These are phyloP conservation scores for Mesopsocus fuscifrons DNA, from an alignment of 2,888 invertebrate species.

Conservation along the genomic window DNA sequence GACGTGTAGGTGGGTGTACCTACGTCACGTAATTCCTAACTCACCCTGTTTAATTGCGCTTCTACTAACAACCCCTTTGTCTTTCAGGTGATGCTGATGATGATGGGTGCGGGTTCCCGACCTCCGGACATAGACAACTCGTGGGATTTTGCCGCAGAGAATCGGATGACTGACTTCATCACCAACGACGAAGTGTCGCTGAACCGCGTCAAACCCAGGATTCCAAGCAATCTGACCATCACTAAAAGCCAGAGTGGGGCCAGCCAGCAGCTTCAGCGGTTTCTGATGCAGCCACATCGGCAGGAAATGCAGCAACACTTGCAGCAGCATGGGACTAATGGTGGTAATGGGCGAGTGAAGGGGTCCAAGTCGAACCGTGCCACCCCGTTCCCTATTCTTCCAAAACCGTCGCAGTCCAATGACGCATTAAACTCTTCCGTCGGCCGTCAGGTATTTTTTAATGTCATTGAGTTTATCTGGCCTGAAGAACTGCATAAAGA, in stretches of 20 bases:
- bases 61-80: too few species aligned
- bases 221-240: not conserved
- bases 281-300: conserved; percentile 7
- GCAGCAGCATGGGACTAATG: conserved; percentile 9
- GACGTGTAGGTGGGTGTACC: too few species aligned
- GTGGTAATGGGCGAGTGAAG: conserved; percentile 16
- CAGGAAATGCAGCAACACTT: conserved; percentile 14
- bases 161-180: conserved; percentile 6
- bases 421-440: not conserved
- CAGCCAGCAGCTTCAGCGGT: conserved; percentile 7
- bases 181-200: conserved; percentile 7
- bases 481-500: too few species aligned
- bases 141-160: conserved; percentile 14
- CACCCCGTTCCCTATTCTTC: conserved; percentile 25
- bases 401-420: conserved; percentile 21
- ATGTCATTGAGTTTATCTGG: too few species aligned
- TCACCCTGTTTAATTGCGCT: too few species aligned
- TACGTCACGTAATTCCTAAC: too few species aligned
- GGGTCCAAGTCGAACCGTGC: conserved; percentile 20
- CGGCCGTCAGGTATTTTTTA: not conserved
- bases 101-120: conserved; percentile 13
- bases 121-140: conserved; percentile 12
- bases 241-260: conserved; percentile 10
- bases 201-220: conserved; percentile 11
- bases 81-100: conserved; percentile 13